phyloP scores from a whole-genome alignment of 2,888 invertebrate species.

The Pyrochroa serraticornis region DNA sequence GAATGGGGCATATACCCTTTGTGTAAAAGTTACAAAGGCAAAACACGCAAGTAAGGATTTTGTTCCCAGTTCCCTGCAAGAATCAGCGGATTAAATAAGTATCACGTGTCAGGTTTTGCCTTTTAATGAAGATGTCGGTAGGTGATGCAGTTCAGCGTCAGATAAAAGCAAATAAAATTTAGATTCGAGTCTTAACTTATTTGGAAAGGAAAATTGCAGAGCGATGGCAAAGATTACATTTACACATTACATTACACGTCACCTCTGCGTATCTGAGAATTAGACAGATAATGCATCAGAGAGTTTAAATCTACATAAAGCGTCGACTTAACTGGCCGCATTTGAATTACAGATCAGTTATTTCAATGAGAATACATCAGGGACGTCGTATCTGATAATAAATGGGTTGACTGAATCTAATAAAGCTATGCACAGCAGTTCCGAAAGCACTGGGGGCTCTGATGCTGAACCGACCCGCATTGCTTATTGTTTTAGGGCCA shows the following conservation, averaged over 20 bases:
- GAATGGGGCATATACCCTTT: no score
- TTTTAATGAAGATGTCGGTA: conserved; percentile 17
- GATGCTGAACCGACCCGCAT: no score
- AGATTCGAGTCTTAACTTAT: no score
- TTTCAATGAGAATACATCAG: conserved; percentile 2
- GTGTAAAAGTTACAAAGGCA: no score
- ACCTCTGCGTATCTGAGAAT: no score
- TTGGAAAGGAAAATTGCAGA: no score
- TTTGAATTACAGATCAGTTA: conserved; percentile 16
- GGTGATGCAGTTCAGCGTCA: neutral
- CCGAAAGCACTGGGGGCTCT: no score
- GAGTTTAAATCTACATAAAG: conserved; percentile 5
- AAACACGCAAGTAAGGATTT: no score
- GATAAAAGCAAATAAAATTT: neutral
- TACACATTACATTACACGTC: no score
- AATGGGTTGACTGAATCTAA: neutral
- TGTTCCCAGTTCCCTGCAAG: no score
- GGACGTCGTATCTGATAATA: neutral
- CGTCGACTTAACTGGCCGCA: neutral
- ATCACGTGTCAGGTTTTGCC: conserved; percentile 8
- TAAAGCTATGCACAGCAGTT: neutral
- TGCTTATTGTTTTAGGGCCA: no score
- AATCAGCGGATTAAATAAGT: neutral
- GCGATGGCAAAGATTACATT: no score
- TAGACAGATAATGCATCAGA: neutral